Evolutionary conservation across 2,797 vertebrate genomes (phyloP).

Genomic region (Periophthalmus magnuspinnatus): DNA sequence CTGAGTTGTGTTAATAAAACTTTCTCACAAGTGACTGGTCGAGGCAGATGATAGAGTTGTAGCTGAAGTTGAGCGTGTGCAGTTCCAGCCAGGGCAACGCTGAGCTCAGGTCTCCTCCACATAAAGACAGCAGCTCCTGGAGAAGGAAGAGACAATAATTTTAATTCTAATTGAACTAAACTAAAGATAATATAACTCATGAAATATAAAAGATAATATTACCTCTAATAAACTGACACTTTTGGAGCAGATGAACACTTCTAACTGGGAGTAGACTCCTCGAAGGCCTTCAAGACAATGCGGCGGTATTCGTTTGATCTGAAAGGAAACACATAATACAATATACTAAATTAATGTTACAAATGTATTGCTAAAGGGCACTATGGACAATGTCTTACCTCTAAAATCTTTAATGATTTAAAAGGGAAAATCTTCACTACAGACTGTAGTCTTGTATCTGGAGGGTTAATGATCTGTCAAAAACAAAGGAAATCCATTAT

Average conservation of each 20-base stretch:
- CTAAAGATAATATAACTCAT: neutral
- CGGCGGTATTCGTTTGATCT: constrained; percentile 91
- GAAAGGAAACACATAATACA: neutral
- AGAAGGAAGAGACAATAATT: constrained; percentile 1
- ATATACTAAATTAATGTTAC: neutral
- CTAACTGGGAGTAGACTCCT: constrained; percentile 91
- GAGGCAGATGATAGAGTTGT: constrained; percentile 86
- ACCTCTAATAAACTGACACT: constrained; percentile 90
- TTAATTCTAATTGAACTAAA: too few relatives aligned
- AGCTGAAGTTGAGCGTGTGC: constrained; percentile 93
- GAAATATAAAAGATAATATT: constrained; percentile 9
- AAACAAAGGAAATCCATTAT: neutral
- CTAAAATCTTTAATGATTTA: constrained; percentile 89
- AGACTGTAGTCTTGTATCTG: constrained; percentile 76
- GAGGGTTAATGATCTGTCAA: constrained; percentile 84
- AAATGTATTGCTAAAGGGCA: too few relatives aligned
- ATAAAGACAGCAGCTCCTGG: constrained; percentile 92
- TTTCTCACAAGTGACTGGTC: constrained; percentile 90
- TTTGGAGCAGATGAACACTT: constrained; percentile 89
- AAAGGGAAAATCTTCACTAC: constrained; percentile 94
- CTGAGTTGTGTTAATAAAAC: too few relatives aligned
- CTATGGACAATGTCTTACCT: constrained; percentile 72
- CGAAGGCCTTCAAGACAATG: constrained; percentile 89
- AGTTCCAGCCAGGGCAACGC: constrained; percentile 94
- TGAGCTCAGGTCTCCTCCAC: constrained; percentile 93